Evolutionary conservation across 2,888 invertebrate genomes (phyloP).

Genomic region (Euphydryas editha): DNA sequence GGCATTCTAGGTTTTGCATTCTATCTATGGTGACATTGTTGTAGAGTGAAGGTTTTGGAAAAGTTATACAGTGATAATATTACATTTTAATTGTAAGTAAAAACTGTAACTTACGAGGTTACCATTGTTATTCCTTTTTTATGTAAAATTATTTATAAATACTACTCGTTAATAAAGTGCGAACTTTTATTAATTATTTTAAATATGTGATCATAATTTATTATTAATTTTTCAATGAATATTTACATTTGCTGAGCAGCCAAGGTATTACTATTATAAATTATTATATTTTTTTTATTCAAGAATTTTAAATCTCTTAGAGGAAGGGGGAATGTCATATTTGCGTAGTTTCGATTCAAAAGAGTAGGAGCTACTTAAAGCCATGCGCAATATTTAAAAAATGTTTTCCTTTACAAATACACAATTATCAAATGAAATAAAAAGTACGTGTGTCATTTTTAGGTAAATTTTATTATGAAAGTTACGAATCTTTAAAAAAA

Average conservation of each 20-base stretch:
- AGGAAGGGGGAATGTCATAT: neutral
- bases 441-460: neutral
- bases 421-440: neutral
- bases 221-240: too few species aligned
- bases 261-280: neutral
- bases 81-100: neutral
- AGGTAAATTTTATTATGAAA: neutral
- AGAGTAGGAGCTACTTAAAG: neutral
- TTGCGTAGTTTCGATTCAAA: slow-evolving; percentile 3
- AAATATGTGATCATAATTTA: neutral
- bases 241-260: neutral
- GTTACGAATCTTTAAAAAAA: neutral
- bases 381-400: neutral
- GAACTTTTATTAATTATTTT: neutral
- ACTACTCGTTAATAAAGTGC: neutral
- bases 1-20: slow-evolving; percentile 7
- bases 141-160: neutral
- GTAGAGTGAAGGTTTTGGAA: neutral
- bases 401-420: neutral
- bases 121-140: neutral
- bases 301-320: neutral
- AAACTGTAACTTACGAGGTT: neutral
- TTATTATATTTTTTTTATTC: neutral
- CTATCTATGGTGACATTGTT: neutral
- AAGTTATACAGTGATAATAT: neutral